These are phyloP conservation scores for Rhopalosiphum maidis DNA, from an alignment of 1,140 invertebrate species.

Conservation along the genomic window DNA sequence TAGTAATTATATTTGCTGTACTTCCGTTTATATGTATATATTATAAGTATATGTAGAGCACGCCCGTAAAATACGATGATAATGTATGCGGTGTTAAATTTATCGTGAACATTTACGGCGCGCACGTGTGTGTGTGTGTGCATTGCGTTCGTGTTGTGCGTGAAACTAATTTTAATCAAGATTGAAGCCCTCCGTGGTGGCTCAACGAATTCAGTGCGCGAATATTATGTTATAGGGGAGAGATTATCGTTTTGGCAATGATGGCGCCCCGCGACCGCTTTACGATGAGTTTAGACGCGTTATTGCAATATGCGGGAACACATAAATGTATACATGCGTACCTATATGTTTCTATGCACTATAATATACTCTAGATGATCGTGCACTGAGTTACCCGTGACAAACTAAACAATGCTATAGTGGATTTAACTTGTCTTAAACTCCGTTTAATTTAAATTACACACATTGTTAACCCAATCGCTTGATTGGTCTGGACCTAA, in stretches of 20 bases:
- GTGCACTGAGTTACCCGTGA: no score
- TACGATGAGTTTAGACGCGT: neutral
- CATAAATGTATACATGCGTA: neutral
- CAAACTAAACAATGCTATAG: no score
- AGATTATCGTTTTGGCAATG: neutral
- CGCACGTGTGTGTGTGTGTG: neutral
- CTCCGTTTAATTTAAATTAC: no score
- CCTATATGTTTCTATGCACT: no score
- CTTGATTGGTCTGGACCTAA: no score
- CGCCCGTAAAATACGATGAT: neutral
- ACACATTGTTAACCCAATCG: no score
- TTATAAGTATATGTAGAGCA: neutral
- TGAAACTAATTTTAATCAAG: conserved; percentile 14
- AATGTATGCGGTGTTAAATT: conserved; percentile 20
- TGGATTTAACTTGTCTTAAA: no score
- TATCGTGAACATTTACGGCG: neutral
- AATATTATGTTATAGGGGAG: neutral
- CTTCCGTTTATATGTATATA: neutral
- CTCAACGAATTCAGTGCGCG: neutral
- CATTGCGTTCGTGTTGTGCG: neutral
- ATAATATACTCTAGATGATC: no score
- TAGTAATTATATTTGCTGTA: neutral
- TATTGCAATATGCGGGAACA: neutral
- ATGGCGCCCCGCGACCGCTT: neutral
- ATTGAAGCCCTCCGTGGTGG: neutral